Evolutionary conservation across 2,888 invertebrate genomes (phyloP).

Genomic region (Callosobruchus maculatus): DNA sequence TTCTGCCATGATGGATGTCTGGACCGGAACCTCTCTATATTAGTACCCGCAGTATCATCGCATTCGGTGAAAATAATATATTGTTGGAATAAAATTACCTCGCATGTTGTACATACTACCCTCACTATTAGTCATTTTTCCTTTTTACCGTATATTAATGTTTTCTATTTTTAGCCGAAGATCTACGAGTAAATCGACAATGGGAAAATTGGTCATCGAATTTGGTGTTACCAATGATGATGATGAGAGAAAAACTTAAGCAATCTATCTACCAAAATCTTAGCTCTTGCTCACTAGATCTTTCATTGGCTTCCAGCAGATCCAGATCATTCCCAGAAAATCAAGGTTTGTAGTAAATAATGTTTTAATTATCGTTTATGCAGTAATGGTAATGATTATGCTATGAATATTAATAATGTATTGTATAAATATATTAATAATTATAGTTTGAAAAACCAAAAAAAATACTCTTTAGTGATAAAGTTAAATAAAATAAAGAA

Average conservation of each 20-base stretch:
- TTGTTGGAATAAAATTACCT: background rate
- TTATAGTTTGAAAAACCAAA: no score
- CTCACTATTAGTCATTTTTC: background rate
- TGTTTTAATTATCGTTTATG: background rate
- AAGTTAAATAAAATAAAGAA: no score
- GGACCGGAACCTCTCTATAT: no score
- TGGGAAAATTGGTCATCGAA: conserved; percentile 53
- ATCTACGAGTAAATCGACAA: background rate
- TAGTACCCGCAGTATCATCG: no score
- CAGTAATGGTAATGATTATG: no score
- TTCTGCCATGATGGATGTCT: no score
- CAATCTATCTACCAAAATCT: conserved; percentile 39
- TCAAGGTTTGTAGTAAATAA: conserved; percentile 3
- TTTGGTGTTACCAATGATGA: conserved; percentile 67
- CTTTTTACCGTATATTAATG: background rate
- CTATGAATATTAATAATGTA: no score
- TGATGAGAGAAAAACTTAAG: conserved; percentile 54
- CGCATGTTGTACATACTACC: background rate
- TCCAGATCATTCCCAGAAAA: conserved; percentile 22
- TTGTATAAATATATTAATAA: no score
- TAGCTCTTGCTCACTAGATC: background rate
- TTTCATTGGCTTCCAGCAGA: conserved; percentile 1
- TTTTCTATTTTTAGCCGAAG: background rate
- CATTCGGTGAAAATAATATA: no score
- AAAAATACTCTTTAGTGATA: no score